A percentile compares a stretch with the other conserved stretches of the same genome.
Conservation (phyloP, 2,888 invertebrate species). For the Caenorhabditis imperialis region DNA sequence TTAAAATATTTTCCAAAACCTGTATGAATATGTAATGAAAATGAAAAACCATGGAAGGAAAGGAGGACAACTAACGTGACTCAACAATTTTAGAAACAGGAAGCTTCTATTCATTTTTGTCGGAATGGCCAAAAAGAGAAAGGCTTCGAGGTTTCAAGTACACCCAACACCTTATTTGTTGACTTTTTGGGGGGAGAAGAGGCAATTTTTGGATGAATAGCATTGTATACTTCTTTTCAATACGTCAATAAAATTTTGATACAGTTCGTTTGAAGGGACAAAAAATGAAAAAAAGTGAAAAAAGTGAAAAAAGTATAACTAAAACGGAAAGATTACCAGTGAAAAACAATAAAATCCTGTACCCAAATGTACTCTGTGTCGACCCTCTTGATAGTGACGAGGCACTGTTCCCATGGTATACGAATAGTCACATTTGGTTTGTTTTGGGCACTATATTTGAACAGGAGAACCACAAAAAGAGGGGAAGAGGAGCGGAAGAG, state of each 20-base stretch:
- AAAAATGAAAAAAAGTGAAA: conserved; percentile 7
- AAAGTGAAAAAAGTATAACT: not conserved
- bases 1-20: too few species aligned
- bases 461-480: not conserved
- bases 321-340: not conserved
- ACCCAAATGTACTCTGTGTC: conserved; percentile 31
- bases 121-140: not conserved
- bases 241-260: too few species aligned
- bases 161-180: not conserved
- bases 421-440: conserved; percentile 11
- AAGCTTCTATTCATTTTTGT: not conserved
- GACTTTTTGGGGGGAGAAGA: too few species aligned
- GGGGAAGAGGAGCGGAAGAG: not conserved
- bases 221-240: too few species aligned
- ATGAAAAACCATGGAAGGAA: too few species aligned
- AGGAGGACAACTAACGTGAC: conserved; percentile 4
- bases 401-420: conserved; percentile 41
- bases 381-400: conserved; percentile 21
- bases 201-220: too few species aligned
- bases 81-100: too few species aligned
- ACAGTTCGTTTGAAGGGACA: too few species aligned
- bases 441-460: conserved; percentile 20
- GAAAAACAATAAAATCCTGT: too few species aligned
- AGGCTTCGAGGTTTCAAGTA: not conserved
- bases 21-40: too few species aligned